Evolutionary conservation across 2,113 vertebrate species (phyloP).

Genomic region (Hylia prasina): DNA sequence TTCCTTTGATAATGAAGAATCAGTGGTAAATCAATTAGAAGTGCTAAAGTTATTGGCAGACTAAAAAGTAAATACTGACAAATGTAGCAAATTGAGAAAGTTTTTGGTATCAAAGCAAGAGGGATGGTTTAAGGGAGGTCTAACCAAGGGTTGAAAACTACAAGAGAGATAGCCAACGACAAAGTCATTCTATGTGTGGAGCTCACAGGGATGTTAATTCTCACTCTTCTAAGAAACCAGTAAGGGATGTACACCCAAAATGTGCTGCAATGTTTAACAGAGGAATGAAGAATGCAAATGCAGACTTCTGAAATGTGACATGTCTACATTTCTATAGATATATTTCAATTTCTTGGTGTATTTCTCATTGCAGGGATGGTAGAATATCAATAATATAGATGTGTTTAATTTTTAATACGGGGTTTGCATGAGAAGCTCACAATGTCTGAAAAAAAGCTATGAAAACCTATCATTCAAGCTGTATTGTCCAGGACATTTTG

Average conservation of each 20-base stretch:
- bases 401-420: neutral
- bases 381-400: neutral
- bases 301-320: neutral
- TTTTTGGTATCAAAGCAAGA: neutral
- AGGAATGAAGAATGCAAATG: neutral
- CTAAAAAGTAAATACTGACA: constrained; percentile 11
- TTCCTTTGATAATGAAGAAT: neutral
- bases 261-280: neutral
- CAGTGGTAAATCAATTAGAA: constrained; percentile 20
- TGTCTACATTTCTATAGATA: neutral
- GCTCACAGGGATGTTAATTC: neutral
- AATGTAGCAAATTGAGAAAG: neutral
- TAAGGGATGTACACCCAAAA: neutral
- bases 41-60: neutral
- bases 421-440: neutral
- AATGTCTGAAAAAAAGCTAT: neutral
- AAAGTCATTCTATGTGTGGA: neutral
- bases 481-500: neutral
- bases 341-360: neutral
- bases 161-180: neutral
- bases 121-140: neutral
- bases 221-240: neutral
- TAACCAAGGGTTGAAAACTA: neutral
- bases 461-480: neutral
- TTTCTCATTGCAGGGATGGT: neutral